Conservation (phyloP, 2,797 vertebrate genomes). For the Macroramphosus scolopax region DNA sequence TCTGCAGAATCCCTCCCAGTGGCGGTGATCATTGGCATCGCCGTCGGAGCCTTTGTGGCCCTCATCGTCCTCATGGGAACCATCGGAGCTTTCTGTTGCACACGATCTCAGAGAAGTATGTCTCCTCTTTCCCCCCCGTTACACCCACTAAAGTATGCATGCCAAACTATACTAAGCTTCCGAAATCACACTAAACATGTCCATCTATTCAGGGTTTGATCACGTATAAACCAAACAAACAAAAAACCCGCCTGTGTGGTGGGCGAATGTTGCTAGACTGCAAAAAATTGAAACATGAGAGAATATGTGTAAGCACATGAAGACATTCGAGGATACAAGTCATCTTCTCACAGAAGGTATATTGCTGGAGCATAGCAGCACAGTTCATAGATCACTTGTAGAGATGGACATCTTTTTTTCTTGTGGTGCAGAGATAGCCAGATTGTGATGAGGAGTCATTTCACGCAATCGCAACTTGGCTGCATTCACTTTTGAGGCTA, state of each 20-base stretch:
- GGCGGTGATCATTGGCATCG: conserved; percentile 97
- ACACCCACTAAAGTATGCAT: conserved; percentile 45
- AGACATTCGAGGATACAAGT: too few relatives aligned
- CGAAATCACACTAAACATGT: conserved; percentile 49
- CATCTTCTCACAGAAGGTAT: conserved; percentile 1
- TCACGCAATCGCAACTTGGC: conserved; percentile 67
- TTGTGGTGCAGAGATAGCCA: conserved; percentile 50
- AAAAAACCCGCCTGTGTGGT: too few relatives aligned
- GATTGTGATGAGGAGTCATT: conserved; percentile 64
- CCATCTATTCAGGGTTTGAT: conserved; percentile 36
- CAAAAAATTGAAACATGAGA: too few relatives aligned
- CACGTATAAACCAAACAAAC: conserved; percentile 13
- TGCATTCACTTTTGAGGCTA: conserved; percentile 58
- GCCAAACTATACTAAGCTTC: conserved; percentile 25
- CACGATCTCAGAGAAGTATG: conserved; percentile 98
- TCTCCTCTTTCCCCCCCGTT: conserved; percentile 26
- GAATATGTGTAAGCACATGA: too few relatives aligned
- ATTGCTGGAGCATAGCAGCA: neutral
- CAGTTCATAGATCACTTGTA: conserved; percentile 5
- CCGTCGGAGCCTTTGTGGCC: conserved; percentile 94
- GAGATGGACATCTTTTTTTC: conserved; percentile 68
- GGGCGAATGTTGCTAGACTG: too few relatives aligned
- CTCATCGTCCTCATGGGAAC: conserved; percentile 97
- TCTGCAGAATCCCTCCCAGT: conserved; percentile 92
- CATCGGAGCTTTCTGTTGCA: conserved; percentile 96